Conservation (phyloP, 2,113 vertebrate genomes). For the Gambusia affinis region DNA sequence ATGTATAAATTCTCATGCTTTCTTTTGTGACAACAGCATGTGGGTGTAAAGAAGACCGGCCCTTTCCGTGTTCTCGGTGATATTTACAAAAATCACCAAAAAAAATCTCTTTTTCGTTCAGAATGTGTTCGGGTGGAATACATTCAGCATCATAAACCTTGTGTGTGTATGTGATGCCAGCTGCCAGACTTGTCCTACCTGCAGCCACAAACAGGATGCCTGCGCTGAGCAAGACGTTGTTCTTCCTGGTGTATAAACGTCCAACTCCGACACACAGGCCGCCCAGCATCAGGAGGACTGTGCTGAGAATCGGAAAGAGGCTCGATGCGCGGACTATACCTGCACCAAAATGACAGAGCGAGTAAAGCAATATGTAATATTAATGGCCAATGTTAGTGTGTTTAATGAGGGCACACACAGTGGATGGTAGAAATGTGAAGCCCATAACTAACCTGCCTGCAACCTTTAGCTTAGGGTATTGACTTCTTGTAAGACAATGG, state of each 20-base stretch:
- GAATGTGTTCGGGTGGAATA: background rate
- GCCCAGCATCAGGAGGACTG: conserved; percentile 89
- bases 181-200: conserved; percentile 76
- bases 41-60: background rate
- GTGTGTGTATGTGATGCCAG: conserved; percentile 2
- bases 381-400: background rate
- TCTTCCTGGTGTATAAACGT: conserved; percentile 91
- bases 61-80: background rate
- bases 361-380: background rate
- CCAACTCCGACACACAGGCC: conserved; percentile 92
- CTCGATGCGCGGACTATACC: conserved; percentile 96
- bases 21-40: background rate
- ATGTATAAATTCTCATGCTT: background rate
- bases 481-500: background rate
- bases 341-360: conserved; percentile 56
- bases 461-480: background rate
- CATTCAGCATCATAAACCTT: conserved; percentile 10
- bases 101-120: conserved; percentile 1
- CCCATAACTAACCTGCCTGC: background rate
- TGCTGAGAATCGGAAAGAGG: conserved; percentile 96
- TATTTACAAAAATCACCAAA: background rate
- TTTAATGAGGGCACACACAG: background rate
- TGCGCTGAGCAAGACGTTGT: conserved; percentile 94
- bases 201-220: conserved; percentile 97
- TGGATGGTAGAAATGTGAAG: background rate